A percentile compares a stretch with the other conserved stretches of the same genome.
Conservation (phyloP, 2,797 vertebrate species). For the Mycteria americana region DNA sequence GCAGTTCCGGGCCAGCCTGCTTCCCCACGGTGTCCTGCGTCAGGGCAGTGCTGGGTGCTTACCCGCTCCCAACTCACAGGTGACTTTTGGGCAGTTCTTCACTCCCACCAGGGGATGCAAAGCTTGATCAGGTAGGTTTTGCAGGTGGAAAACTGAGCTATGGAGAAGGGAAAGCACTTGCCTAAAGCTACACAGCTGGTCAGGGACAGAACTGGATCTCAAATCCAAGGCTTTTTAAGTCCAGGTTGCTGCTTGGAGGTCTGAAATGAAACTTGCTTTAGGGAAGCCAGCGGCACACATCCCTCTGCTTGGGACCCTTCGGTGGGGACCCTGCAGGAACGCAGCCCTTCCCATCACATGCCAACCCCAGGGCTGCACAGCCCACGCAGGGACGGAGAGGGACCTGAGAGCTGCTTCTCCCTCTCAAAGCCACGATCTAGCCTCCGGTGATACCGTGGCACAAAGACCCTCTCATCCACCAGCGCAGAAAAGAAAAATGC, state of each 20-base stretch:
- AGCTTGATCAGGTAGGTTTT: background rate
- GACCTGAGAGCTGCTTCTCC: background rate
- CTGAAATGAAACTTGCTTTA: background rate
- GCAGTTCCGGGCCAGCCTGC: background rate
- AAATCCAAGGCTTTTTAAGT: background rate
- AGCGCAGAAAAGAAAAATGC: rapidly evolving
- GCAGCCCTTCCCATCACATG: background rate
- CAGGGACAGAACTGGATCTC: background rate
- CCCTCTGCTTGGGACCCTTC: background rate
- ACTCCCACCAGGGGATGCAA: rapidly evolving
- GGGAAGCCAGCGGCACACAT: background rate
- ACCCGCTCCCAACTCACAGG: background rate
- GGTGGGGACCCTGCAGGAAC: rapidly evolving
- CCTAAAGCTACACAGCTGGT: background rate
- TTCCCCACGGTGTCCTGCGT: background rate
- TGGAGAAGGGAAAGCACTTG: background rate
- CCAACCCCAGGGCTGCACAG: background rate
- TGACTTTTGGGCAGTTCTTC: background rate
- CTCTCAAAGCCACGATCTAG: background rate
- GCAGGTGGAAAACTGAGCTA: background rate
- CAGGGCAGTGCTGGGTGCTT: background rate
- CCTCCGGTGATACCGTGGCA: rapidly evolving
- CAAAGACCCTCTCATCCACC: background rate
- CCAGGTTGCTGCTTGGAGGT: background rate
- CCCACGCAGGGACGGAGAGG: background rate